phyloP scores from a whole-genome alignment of 2,888 invertebrate genomes.

The Caenorhabditis japonica region DNA sequence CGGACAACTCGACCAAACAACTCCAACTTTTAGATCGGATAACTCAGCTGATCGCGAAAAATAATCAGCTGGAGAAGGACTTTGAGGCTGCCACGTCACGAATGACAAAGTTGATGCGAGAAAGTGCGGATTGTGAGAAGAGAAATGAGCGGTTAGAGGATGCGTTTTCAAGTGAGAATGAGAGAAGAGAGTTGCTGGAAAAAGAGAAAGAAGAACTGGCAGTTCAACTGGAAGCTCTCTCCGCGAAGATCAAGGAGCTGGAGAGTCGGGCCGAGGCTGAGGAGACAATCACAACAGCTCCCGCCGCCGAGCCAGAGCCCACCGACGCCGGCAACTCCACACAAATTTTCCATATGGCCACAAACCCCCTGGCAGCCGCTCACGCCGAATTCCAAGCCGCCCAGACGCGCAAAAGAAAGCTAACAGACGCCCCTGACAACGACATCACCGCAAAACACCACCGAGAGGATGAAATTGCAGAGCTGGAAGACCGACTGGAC shows the following conservation, averaged over 20 bases:
- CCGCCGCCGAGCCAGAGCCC: slow-evolving; percentile 8
- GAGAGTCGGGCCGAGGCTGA: slow-evolving; percentile 4
- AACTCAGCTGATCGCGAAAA: slow-evolving; percentile 33
- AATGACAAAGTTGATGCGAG: slow-evolving; percentile 36
- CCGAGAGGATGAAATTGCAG: slow-evolving; percentile 24
- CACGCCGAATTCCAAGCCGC: slow-evolving; percentile 43
- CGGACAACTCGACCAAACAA: slow-evolving; percentile 19
- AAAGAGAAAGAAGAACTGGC: slow-evolving; percentile 6
- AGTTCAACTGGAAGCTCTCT: slow-evolving; percentile 14
- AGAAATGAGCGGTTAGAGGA: slow-evolving; percentile 43
- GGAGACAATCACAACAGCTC: slow-evolving; percentile 2
- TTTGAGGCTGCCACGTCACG: slow-evolving; percentile 48
- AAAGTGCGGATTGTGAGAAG: slow-evolving; percentile 30
- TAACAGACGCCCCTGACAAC: slow-evolving; percentile 16
- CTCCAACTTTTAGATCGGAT: slow-evolving; percentile 40
- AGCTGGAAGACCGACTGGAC: slow-evolving; percentile 39
- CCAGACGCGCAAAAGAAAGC: slow-evolving; percentile 42
- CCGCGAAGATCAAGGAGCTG: slow-evolving; percentile 3
- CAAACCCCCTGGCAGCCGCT: slow-evolving; percentile 46
- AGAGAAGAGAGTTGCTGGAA: slow-evolving; percentile 19
- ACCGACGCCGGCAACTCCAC: slow-evolving; percentile 57
- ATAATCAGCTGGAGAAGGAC: slow-evolving; percentile 46
- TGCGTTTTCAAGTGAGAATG: slow-evolving; percentile 35
- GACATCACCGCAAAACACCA: slow-evolving; percentile 23
- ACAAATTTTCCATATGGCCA: slow-evolving; percentile 55